These are phyloP conservation scores for Microplitis demolitor DNA, from an alignment of 1,140 invertebrate genomes.

Conservation along the genomic window DNA sequence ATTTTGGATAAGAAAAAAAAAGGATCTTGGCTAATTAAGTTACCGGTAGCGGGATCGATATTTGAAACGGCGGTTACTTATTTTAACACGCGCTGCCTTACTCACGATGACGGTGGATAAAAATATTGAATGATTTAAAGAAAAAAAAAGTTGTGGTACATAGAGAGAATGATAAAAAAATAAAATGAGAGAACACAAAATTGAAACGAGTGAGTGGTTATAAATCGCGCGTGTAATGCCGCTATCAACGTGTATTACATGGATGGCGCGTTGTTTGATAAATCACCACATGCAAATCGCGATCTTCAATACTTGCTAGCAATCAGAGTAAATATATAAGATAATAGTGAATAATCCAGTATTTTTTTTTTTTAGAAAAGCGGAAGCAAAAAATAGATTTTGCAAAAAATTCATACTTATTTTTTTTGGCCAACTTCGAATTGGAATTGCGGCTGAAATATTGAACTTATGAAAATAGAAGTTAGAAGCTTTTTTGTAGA, in stretches of 20 bases:
- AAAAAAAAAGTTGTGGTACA: conserved; percentile 7
- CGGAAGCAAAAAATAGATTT: neutral
- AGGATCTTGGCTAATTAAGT: conserved; percentile 25
- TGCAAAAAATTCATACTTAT: neutral
- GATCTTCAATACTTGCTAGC: conserved; percentile 9
- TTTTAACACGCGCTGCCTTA: neutral
- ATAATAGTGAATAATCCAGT: neutral
- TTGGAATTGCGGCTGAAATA: no score
- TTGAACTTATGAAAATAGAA: no score
- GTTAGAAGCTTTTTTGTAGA: no score
- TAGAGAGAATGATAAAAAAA: conserved; percentile 11
- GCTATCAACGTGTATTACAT: conserved; percentile 62
- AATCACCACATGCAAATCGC: conserved; percentile 60
- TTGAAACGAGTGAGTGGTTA: conserved; percentile 37
- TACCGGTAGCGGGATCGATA: conserved; percentile 28
- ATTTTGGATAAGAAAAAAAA: neutral
- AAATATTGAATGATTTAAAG: neutral
- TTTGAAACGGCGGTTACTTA: neutral
- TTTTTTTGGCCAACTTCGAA: neutral
- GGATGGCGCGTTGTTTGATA: conserved; percentile 59
- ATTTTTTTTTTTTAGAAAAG: neutral
- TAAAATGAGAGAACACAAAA: conserved; percentile 31
- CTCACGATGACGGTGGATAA: neutral
- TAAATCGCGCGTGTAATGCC: conserved; percentile 58
- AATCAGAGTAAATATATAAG: neutral